A percentile compares a stretch with the other conserved stretches of the same genome.
phyloP scores from a whole-genome alignment of 2,888 invertebrate species.

The Unio delphinus region DNA sequence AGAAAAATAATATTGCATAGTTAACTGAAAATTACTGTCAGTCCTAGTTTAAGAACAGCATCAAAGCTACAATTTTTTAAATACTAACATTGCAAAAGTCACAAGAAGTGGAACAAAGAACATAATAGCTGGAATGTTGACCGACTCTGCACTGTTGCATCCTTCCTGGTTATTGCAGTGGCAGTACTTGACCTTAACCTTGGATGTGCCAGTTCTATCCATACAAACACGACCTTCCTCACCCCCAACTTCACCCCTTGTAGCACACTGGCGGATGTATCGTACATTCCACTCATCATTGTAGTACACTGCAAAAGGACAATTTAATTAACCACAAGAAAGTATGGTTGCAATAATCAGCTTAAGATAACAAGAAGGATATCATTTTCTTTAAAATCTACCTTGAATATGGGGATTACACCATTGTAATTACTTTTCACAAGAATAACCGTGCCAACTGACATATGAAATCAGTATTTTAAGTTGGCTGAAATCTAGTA shows the following conservation, averaged over 20 bases:
- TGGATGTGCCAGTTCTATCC: conserved; percentile 68
- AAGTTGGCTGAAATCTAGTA: no score
- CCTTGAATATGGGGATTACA: no score
- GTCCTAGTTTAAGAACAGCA: no score
- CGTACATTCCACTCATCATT: conserved; percentile 69
- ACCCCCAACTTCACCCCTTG: conserved; percentile 65
- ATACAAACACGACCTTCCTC: conserved; percentile 68
- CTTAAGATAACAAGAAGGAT: no score
- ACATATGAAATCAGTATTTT: no score
- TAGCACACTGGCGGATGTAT: conserved; percentile 71
- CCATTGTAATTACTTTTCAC: no score
- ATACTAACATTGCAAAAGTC: neutral
- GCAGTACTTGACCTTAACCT: conserved; percentile 69
- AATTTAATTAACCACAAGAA: neutral
- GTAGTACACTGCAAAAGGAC: conserved; percentile 61
- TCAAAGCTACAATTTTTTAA: no score
- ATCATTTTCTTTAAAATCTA: no score
- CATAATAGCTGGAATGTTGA: conserved; percentile 22
- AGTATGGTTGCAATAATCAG: no score
- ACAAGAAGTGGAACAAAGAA: conserved; percentile 24
- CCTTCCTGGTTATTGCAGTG: conserved; percentile 72
- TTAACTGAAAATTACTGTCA: no score
- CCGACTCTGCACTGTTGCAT: conserved; percentile 58
- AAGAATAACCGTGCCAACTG: no score
- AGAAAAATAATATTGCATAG: no score